These are phyloP conservation scores for Busseola fusca DNA, from an alignment of 2,888 invertebrate species.

Conservation along the genomic window DNA sequence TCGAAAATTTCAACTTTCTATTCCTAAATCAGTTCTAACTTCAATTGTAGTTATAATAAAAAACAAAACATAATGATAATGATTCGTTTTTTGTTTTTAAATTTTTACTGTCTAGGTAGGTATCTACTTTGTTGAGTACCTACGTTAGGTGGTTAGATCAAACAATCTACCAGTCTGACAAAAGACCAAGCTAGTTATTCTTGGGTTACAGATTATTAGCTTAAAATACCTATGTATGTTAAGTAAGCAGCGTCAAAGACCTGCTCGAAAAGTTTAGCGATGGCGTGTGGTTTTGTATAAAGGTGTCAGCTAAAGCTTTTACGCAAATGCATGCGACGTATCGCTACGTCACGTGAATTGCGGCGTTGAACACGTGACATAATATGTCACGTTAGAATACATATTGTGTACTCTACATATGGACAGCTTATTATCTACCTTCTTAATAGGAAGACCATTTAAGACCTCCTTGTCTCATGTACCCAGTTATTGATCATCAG, in stretches of 20 bases:
- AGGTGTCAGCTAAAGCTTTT: neutral
- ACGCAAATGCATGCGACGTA: neutral
- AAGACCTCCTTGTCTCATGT: neutral
- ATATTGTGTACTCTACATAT: too few relatives aligned
- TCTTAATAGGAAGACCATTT: neutral
- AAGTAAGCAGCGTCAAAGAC: too few relatives aligned
- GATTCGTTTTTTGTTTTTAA: neutral
- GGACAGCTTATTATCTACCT: neutral
- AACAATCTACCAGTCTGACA: neutral
- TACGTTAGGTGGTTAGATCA: neutral
- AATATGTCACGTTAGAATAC: too few relatives aligned
- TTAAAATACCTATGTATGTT: neutral
- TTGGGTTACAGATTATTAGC: neutral
- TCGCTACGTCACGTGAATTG: neutral
- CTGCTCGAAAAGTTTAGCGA: neutral
- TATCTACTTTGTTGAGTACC: neutral
- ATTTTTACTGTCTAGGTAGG: neutral
- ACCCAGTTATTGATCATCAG: neutral
- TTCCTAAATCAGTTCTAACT: neutral
- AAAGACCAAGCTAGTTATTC: neutral
- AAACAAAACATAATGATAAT: neutral
- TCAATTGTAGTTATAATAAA: too few relatives aligned
- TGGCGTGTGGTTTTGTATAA: neutral
- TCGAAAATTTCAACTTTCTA: neutral
- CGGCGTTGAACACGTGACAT: neutral